These are phyloP conservation scores for western clawed frog (Xenopus tropicalis) DNA, from an alignment of 2,113 vertebrate genomes.

Conservation along the genomic window UCB_Xtro_10.0 CM004445.2:62297001-62297500, in stretches of 20 bases:
- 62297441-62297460: too few species aligned
- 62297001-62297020: too few species aligned
- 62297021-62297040: background rate
- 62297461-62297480: too few species aligned
- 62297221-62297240: background rate
- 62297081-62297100: background rate
- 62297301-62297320: conserved; percentile 15
- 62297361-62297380: too few species aligned
- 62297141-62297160: background rate
- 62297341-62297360: conserved; percentile 18
- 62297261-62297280: conserved; percentile 6
- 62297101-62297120: background rate
- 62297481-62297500: too few species aligned
- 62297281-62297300: background rate
- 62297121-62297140: background rate
- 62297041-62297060: background rate
- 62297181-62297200: background rate
- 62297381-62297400: too few species aligned
- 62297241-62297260: background rate
- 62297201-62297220: background rate
- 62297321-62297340: conserved; percentile 17
- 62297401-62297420: too few species aligned
- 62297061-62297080: background rate
- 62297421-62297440: too few species aligned
- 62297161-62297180: too few species aligned